phyloP scores from a whole-genome alignment of 2,113 vertebrate genomes.

The Pseudonaja textilis region DNA sequence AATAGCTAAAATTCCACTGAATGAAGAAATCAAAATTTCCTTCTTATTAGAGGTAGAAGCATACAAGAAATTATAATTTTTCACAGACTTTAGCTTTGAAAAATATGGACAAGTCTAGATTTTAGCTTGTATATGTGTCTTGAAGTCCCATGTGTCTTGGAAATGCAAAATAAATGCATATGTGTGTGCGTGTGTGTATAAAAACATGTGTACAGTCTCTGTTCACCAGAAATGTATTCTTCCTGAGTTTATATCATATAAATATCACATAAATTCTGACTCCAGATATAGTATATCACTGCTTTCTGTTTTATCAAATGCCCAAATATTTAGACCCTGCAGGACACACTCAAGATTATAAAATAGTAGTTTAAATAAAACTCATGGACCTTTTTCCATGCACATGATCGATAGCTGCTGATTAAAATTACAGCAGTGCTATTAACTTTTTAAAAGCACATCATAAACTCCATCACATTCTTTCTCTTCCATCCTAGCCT shows the following conservation, averaged over 20 bases:
- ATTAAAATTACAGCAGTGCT: constrained; percentile 45
- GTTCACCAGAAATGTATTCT: background rate
- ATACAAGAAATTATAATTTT: background rate
- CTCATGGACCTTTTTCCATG: constrained; percentile 29
- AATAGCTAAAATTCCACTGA: background rate
- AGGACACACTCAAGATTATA: constrained; percentile 39
- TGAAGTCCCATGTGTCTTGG: background rate
- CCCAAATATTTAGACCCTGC: constrained; percentile 40
- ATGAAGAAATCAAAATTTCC: background rate
- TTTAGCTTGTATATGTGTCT: background rate
- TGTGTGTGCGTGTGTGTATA: no score
- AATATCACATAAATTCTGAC: constrained; percentile 14
- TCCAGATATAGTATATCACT: constrained; percentile 32
- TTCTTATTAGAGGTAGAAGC: background rate
- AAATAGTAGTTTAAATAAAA: constrained; percentile 53
- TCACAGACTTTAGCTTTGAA: background rate
- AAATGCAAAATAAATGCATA: background rate
- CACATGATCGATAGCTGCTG: constrained; percentile 55
- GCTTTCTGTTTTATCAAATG: constrained; percentile 37
- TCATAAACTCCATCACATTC: constrained; percentile 46
- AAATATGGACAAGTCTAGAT: background rate
- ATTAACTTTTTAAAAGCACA: constrained; percentile 55
- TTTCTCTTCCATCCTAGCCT: constrained; percentile 22
- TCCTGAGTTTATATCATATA: background rate
- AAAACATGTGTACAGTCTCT: background rate